phyloP scores from a whole-genome alignment of 2,888 invertebrate genomes.

The Hololepta plana region DNA sequence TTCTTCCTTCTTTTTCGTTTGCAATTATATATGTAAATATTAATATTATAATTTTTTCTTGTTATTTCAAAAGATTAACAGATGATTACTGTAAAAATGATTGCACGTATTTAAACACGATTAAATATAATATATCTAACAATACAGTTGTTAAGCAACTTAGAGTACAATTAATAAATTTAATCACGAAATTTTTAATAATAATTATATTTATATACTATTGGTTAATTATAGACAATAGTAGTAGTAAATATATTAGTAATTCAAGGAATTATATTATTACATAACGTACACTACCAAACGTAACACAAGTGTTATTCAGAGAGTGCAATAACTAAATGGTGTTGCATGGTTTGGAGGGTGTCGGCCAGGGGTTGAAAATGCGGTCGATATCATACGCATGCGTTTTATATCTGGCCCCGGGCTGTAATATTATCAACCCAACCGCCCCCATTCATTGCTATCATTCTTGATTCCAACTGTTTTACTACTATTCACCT shows the following conservation, averaged over 20 bases:
- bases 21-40: too few relatives aligned
- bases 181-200: constrained; percentile 23
- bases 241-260: constrained; percentile 29
- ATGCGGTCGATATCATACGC: constrained; percentile 28
- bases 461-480: too few relatives aligned
- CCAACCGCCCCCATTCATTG: too few relatives aligned
- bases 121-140: constrained; percentile 23
- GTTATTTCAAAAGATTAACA: constrained; percentile 16
- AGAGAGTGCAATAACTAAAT: constrained; percentile 44
- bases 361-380: constrained; percentile 31
- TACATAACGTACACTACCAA: constrained; percentile 38
- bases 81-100: constrained; percentile 20
- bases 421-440: too few relatives aligned
- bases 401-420: constrained; percentile 20
- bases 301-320: constrained; percentile 43
- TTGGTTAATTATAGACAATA: constrained; percentile 29
- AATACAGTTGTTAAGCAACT: constrained; percentile 27
- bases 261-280: constrained; percentile 33
- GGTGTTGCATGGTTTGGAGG: constrained; percentile 32
- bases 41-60: neutral
- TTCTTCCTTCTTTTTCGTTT: too few relatives aligned
- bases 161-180: constrained; percentile 24
- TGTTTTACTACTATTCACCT: too few relatives aligned
- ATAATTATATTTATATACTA: constrained; percentile 26
- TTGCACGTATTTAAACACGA: constrained; percentile 24